Percentiles rank a stretch among this genome's conserved stretches.
These are phyloP conservation scores for Phymanthus crucifer DNA, from an alignment of 92 coral and sea anemone genomes.

Conservation along the genomic window DNA sequence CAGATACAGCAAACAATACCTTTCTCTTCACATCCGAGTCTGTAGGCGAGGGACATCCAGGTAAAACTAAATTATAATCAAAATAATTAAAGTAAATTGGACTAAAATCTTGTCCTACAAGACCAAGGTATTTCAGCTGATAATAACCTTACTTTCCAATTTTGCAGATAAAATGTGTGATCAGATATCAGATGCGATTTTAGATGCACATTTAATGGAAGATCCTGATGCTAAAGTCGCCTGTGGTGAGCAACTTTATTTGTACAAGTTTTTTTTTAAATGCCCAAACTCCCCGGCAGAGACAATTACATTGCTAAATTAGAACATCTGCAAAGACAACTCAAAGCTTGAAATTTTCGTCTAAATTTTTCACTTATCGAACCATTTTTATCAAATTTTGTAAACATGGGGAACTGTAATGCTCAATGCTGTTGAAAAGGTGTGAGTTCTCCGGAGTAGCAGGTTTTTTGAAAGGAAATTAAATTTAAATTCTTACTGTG, in stretches of 20 bases:
- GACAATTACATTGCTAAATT: too few species aligned
- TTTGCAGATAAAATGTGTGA: conserved; percentile 83
- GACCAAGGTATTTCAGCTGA: background rate
- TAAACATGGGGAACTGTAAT: too few species aligned
- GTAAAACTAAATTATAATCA: conserved; percentile 25
- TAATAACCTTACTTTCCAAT: background rate
- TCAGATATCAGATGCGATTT: conserved; percentile 79
- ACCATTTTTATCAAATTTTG: too few species aligned
- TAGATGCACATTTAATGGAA: conserved; percentile 72
- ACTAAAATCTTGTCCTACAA: background rate
- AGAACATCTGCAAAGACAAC: too few species aligned
- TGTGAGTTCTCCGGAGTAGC: too few species aligned
- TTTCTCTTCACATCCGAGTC: conserved; percentile 82
- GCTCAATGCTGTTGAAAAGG: too few species aligned
- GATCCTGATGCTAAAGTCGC: conserved; percentile 91
- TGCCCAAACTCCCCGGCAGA: too few species aligned
- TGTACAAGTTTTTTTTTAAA: too few species aligned
- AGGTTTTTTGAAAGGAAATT: too few species aligned
- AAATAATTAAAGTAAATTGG: background rate
- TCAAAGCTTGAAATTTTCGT: too few species aligned
- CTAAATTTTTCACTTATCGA: too few species aligned
- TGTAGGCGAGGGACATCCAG: conserved; percentile 89
- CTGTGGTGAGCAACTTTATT: conserved; percentile 68
- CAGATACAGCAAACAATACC: conserved; percentile 61
- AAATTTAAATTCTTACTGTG: too few species aligned